Evolutionary conservation across 2,888 invertebrate species (phyloP), one percentile per base, ranked within the genome.

Genomic region (Ectropis crepuscularia): DNA sequence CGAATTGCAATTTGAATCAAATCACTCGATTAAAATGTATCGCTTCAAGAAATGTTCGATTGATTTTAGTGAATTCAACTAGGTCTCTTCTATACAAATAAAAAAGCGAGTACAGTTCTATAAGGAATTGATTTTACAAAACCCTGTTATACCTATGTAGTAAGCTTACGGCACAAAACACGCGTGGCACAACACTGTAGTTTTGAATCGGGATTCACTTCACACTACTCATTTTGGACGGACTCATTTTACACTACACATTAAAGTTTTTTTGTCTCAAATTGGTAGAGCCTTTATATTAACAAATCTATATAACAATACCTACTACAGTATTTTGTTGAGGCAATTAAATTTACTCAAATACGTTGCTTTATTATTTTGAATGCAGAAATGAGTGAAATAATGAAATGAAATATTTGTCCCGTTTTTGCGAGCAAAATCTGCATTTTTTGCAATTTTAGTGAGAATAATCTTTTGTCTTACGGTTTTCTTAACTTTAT

Each of bases 111-210:
- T 67, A 61, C 61, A 67, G 62, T 71, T 68, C 63, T 69, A 28
- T 63, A 74, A 71, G 85, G 85, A 85, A 85, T 85, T 85, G 85
- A 85, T 83, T 84, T 83, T 76, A 71, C 73, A 73, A 74, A 71
- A 68, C 65, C 74, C 73, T 75, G 70, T 69, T 72, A 67, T 76
- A 74, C 70, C 71, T 74, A 70, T 63, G 74, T 79, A 78, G 79
- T 78, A 69, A 72, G 82, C 83, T 83, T 82, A 69, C 68, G 70
- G 82, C 84, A 83, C 85, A 83, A 59, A 77, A 81, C 77, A 76
- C 78, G 76, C 82, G 83, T 68, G 80, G 83, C 83, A 83, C 83
- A 84, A 82, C 62, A 74, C 74, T 68, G 63, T 64, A 58, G 38
- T 55, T 70, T 64, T 64, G 57, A 51, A 61, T 65, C 74, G 67